A percentile compares a stretch with the other conserved stretches of the same genome.
Conservation (phyloP, 2,113 vertebrate species). For the Ascaphus truei region DNA sequence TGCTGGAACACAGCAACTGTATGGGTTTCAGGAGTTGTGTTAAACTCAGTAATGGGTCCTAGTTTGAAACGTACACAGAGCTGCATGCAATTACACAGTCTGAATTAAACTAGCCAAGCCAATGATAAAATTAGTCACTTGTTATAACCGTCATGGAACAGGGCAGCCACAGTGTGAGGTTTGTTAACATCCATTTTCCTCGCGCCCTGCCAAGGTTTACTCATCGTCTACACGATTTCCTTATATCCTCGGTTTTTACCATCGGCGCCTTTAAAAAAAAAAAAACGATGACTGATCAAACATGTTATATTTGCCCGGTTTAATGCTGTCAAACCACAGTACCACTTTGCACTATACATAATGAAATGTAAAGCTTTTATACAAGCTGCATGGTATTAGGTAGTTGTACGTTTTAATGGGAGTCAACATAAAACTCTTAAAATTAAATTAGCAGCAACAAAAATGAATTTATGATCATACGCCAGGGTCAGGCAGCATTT, state of each 20-base stretch:
- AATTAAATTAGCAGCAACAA: no score
- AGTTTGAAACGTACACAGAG: slow-evolving; percentile 9
- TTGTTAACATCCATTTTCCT: slow-evolving; percentile 38
- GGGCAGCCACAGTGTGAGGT: not conserved
- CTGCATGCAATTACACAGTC: slow-evolving; percentile 33
- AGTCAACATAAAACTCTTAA: no score
- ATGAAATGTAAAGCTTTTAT: no score
- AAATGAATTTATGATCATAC: no score
- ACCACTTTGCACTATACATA: no score
- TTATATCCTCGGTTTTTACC: not conserved
- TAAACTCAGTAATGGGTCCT: not conserved
- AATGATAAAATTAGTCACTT: slow-evolving; percentile 32
- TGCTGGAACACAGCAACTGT: not conserved
- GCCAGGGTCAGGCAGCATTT: no score
- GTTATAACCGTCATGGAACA: slow-evolving; percentile 5
- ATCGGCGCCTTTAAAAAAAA: not conserved
- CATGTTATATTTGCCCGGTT: not conserved
- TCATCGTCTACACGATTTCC: slow-evolving; percentile 36
- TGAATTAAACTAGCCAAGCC: not conserved
- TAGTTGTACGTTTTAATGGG: no score
- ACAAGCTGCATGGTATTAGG: no score
- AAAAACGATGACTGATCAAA: not conserved
- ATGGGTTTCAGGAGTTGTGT: not conserved
- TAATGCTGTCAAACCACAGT: not conserved
- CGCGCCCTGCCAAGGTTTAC: slow-evolving; percentile 33